Conservation (phyloP, 2,888 invertebrate species). For the Nowickia ferox region DNA sequence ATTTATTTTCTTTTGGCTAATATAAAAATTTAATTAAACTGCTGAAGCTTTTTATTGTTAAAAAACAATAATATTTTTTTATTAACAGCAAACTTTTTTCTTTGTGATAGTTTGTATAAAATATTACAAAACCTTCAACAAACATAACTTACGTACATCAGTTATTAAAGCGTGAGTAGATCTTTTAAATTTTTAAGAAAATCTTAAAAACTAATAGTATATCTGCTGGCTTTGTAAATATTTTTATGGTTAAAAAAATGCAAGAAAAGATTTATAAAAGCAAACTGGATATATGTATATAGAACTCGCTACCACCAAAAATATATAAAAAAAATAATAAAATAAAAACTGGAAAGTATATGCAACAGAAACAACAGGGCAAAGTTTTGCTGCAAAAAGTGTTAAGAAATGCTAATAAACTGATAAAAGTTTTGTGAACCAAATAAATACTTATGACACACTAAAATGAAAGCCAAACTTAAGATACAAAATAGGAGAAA, state of each 20-base stretch:
- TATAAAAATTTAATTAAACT: no score
- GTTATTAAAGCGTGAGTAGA: conserved; percentile 53
- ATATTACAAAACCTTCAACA: no score
- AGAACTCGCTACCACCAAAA: conserved; percentile 24
- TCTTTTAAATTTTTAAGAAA: conserved; percentile 51
- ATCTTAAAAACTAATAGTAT: conserved; percentile 48
- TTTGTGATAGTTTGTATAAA: no score
- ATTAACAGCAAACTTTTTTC: background rate
- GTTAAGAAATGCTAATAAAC: conserved; percentile 67
- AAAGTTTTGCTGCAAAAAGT: conserved; percentile 56
- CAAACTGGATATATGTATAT: conserved; percentile 1
- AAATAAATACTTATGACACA: conserved; percentile 64
- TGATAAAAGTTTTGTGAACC: conserved; percentile 64
- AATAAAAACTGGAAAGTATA: conserved; percentile 3
- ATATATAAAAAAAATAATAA: conserved; percentile 23
- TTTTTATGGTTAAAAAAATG: conserved; percentile 42
- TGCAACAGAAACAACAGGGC: background rate
- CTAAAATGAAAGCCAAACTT: conserved; percentile 37
- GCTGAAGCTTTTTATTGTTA: no score
- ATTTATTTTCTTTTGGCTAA: no score
- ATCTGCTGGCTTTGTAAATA: conserved; percentile 51
- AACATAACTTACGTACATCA: background rate
- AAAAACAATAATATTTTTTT: background rate
- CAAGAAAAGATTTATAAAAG: conserved; percentile 6
- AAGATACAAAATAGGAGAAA: conserved; percentile 9